Evolutionary conservation across 2,113 vertebrate genomes (phyloP).

Genomic region (Todiramphus saurophagus): DNA sequence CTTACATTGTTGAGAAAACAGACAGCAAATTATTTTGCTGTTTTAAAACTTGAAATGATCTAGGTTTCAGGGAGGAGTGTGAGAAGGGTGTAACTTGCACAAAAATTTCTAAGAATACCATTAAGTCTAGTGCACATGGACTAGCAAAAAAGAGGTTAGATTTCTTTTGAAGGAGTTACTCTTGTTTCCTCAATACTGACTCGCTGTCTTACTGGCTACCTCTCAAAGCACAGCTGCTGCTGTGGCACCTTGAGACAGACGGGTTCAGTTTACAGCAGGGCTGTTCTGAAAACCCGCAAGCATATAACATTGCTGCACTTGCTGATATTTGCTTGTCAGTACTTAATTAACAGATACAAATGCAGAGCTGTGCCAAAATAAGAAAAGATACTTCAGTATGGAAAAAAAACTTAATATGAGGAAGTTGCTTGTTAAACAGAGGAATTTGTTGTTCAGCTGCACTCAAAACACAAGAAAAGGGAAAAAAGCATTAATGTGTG

Average conservation of each 20-base stretch:
- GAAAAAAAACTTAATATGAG: conserved; percentile 18
- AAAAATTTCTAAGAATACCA: not conserved
- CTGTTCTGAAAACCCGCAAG: not conserved
- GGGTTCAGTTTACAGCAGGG: not conserved
- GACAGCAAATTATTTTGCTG: not conserved
- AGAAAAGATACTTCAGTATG: not conserved
- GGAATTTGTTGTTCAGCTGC: conserved; percentile 61
- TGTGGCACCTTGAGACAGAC: not conserved
- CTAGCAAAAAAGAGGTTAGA: not conserved
- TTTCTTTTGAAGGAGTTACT: not conserved
- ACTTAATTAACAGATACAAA: conserved; percentile 14
- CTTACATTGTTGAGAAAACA: not conserved
- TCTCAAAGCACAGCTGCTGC: not conserved
- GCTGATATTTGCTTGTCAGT: not conserved
- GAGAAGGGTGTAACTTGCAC: not conserved
- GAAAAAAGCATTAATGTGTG: conserved; percentile 37
- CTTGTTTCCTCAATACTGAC: not conserved
- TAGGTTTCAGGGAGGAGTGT: not conserved
- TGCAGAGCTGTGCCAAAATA: not conserved
- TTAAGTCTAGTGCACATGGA: not conserved
- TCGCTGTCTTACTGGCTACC: not conserved
- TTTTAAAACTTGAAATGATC: not conserved
- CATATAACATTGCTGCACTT: not conserved
- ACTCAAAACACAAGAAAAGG: conserved; percentile 53
- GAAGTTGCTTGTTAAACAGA: conserved; percentile 46